A percentile compares a stretch with the other conserved stretches of the same genome.
Conservation (phyloP, 1,140 invertebrate species). For the Ceratoteleas bidentatus region DNA sequence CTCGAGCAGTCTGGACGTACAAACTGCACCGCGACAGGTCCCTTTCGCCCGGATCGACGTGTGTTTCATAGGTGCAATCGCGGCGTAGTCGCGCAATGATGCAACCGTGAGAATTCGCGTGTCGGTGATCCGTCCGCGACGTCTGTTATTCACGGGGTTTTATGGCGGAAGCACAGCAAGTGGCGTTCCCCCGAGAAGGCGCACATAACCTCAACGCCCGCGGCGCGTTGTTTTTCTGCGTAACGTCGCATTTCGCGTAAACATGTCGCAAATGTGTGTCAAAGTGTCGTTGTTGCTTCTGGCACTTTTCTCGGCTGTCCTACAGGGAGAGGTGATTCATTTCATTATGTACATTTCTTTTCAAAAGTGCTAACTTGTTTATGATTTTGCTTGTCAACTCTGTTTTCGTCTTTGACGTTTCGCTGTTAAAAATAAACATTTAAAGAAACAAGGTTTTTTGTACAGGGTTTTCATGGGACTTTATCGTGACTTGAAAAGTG, state of each 20-base stretch:
- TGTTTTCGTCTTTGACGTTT: too few species aligned
- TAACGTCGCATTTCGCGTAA: not conserved
- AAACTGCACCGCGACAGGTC: not conserved
- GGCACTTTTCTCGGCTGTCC: not conserved
- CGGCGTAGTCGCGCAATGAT: not conserved
- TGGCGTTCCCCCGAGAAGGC: not conserved
- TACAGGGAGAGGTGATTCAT: too few species aligned
- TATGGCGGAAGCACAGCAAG: not conserved
- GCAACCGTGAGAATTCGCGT: not conserved
- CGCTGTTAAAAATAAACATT: too few species aligned
- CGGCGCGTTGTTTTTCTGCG: not conserved
- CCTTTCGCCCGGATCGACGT: not conserved
- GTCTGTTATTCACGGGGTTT: not conserved
- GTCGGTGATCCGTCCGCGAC: not conserved
- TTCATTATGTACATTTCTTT: too few species aligned
- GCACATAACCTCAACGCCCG: not conserved
- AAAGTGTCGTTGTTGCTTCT: not conserved
- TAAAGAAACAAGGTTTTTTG: too few species aligned
- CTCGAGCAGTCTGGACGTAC: not conserved
- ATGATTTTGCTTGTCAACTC: too few species aligned
- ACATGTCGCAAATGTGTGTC: not conserved
- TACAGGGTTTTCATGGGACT: too few species aligned
- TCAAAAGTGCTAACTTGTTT: too few species aligned
- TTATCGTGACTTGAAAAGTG: too few species aligned
- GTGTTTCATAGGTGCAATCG: constrained; percentile 6